Conservation (phyloP, 2,888 invertebrate species). For the Serrognathus titanus region DNA sequence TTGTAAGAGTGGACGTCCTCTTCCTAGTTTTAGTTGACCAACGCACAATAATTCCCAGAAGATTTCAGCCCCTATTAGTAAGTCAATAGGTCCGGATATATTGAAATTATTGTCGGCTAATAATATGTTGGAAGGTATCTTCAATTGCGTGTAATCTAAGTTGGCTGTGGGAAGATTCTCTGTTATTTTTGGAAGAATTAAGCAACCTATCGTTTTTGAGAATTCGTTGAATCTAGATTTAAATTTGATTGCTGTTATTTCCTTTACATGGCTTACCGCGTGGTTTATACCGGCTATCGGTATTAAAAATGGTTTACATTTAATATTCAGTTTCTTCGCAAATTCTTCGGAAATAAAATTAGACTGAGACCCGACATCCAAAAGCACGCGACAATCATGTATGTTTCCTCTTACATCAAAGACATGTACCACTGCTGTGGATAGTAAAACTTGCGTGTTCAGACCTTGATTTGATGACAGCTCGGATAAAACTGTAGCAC, state of each 20-base stretch:
- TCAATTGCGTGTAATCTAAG: not conserved
- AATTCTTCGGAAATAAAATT: conserved; percentile 16
- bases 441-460: not conserved
- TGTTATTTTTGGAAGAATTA: not conserved
- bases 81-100: not conserved
- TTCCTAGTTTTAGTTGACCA: not conserved
- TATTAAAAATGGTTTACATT: not conserved
- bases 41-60: not conserved
- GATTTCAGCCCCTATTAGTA: not conserved
- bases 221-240: not conserved
- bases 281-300: not conserved
- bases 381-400: conserved; percentile 15
- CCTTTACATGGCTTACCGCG: no score
- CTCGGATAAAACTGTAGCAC: not conserved
- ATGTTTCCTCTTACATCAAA: conserved; percentile 12
- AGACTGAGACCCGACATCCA: conserved; percentile 23
- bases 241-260: not conserved
- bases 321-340: not conserved
- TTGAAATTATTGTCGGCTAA: not conserved
- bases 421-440: conserved; percentile 20
- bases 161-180: not conserved
- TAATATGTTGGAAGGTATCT: not conserved
- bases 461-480: not conserved
- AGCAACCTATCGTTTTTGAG: not conserved
- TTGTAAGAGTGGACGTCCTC: not conserved